Percentiles rank a stretch among this genome's conserved stretches.
These are phyloP conservation scores for Rhineura floridana DNA, from an alignment of 2,113 vertebrate species.

Conservation along the genomic window DNA sequence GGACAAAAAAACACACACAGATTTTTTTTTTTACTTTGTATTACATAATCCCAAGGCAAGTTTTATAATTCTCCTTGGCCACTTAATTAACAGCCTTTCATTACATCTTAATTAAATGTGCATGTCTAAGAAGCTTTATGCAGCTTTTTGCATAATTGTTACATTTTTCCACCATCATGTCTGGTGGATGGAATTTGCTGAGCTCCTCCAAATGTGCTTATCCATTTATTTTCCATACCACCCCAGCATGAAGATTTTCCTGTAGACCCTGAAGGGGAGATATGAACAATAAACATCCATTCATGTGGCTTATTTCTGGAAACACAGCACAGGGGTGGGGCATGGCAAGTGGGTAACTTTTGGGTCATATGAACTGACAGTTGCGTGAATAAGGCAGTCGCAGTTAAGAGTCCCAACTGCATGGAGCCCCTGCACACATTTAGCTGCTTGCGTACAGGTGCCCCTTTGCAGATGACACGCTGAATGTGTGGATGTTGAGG, in stretches of 20 bases:
- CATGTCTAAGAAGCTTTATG: slow-evolving; percentile 43
- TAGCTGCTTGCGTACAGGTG: background rate
- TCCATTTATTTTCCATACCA: slow-evolving; percentile 40
- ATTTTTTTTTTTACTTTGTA: slow-evolving; percentile 46
- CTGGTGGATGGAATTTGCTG: slow-evolving; percentile 12
- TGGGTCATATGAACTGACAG: background rate
- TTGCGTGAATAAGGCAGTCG: background rate
- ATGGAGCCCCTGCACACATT: too few relatives aligned
- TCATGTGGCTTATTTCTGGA: slow-evolving; percentile 3
- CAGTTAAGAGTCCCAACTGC: too few relatives aligned
- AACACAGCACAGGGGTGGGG: slow-evolving; percentile 12
- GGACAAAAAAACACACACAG: slow-evolving; percentile 21
- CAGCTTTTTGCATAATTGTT: slow-evolving; percentile 39
- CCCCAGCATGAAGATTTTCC: slow-evolving; percentile 32
- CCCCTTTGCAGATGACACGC: background rate
- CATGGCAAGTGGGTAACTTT: background rate
- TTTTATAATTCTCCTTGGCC: slow-evolving; percentile 18
- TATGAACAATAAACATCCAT: slow-evolving; percentile 55
- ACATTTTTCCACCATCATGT: slow-evolving; percentile 40
- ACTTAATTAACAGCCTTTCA: slow-evolving; percentile 42
- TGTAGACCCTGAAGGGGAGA: slow-evolving; percentile 33
- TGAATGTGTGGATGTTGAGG: background rate
- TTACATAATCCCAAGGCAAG: slow-evolving; percentile 42
- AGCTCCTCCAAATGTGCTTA: slow-evolving; percentile 19
- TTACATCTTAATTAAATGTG: slow-evolving; percentile 31